Evolutionary conservation across 2,888 invertebrate species (phyloP).

Genomic region (Megamerina dolium): DNA sequence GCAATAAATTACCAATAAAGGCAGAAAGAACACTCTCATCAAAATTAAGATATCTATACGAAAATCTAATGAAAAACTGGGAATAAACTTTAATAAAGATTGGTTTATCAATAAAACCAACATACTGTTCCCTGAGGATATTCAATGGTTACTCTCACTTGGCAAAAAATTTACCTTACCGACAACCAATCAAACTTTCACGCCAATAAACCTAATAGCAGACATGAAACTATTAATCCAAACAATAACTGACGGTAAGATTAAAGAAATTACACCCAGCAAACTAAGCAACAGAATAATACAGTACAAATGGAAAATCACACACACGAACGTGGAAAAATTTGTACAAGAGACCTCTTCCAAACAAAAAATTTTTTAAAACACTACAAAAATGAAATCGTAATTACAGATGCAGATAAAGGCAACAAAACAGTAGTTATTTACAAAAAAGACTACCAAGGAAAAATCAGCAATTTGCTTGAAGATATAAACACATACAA

Average conservation of each 20-base stretch:
- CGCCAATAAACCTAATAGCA: background rate
- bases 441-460: background rate
- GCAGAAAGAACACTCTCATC: too few species aligned
- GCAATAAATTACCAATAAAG: too few species aligned
- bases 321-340: too few species aligned
- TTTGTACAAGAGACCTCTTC: too few species aligned
- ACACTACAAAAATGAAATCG: background rate
- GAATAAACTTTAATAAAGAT: background rate
- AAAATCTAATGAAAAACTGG: background rate
- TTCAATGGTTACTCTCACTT: conserved; percentile 3
- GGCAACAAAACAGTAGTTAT: background rate
- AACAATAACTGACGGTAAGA: background rate
- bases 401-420: conserved; percentile 1
- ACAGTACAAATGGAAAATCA: too few species aligned
- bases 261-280: too few species aligned
- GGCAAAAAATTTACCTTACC: background rate
- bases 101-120: conserved; percentile 2
- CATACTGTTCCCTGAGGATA: background rate
- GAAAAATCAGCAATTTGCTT: background rate
- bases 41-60: conserved; percentile 1
- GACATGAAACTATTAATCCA: conserved; percentile 1
- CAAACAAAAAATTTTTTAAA: background rate
- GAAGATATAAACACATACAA: too few species aligned
- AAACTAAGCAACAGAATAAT: too few species aligned
- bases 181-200: background rate